Base-by-base conservation (phyloP, 2,888 invertebrate species). In the Phyto melanocephala region DNA sequence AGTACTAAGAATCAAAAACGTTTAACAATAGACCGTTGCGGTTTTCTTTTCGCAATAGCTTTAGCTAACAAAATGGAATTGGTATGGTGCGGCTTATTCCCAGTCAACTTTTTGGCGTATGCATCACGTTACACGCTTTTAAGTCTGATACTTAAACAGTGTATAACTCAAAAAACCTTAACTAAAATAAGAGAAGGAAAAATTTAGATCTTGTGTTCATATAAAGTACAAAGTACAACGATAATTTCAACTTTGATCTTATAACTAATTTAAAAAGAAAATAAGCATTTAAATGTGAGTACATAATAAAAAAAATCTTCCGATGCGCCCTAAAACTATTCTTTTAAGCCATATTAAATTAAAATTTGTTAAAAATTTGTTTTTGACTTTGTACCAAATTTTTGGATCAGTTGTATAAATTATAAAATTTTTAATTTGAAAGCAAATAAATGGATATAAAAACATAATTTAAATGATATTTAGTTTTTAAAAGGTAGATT, bases 1-100 rank as follows among this genome's bases (percentile, higher is more conserved):
- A 86, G 91, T 45, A 90, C 92, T 47, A 85, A 90, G 13, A 91
- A 92, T 15, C 92, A 92, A 81, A 91, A 89, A 70, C 92, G 94
- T 85, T 89, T 94, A 89, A 92, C 92, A 5, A 92, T 92, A 0
- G 92, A 93, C 87, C 91, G 94, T 56, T 94, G 94, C 86, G 93
- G 92, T 0, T 88, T 92, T 74, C 87, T 94, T 5, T 93, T 93
- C 88, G 93, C 93, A 0, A 88, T 93, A 6, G 92, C 93, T 1
- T 87, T 94, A 54, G 93, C 93, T 8, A 94, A 94, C 87, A 92
- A 93, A 89, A 86, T 93, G 60, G 87, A 89, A 54, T 94, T 96
- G 90, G 93, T 93, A 0, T 96, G 96, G 96, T 94, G 95, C 85
- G 93, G 93, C 1, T 85, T 92, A 3, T 94, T 94, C 81, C 95